These are phyloP conservation scores for Bugulina stolonifera DNA, from an alignment of 2,888 invertebrate species.

Conservation along the genomic window DNA sequence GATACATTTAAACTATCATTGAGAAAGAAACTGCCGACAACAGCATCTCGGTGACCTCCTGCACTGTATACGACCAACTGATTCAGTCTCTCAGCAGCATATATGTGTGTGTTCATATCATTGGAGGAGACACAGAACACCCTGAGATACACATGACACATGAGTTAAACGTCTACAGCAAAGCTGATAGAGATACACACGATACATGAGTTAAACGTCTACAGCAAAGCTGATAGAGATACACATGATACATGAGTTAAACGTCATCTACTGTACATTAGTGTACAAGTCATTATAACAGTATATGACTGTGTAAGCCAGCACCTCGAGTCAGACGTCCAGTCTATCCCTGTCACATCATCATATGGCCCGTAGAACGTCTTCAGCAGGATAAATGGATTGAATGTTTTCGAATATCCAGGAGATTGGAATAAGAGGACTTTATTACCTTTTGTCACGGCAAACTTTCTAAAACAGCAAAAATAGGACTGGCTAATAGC, in stretches of 20 bases:
- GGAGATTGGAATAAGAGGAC: conserved; percentile 75
- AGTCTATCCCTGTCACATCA: conserved; percentile 78
- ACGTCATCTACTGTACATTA: no score
- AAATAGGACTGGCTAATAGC: no score
- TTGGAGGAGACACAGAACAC: conserved; percentile 82
- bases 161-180: no score
- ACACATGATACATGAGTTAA: no score
- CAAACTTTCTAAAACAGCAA: conserved; percentile 62
- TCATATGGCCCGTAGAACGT: conserved; percentile 77
- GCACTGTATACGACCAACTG: conserved; percentile 73
- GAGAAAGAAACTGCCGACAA: conserved; percentile 84
- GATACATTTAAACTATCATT: conserved; percentile 71
- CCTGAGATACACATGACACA: no score
- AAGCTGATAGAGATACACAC: no score
- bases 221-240: no score
- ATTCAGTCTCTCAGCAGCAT: conserved; percentile 66
- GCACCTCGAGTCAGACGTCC: conserved; percentile 82
- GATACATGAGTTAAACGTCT: no score
- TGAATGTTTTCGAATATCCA: conserved; percentile 72
- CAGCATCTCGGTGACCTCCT: conserved; percentile 76
- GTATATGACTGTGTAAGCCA: no score
- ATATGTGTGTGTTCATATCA: conserved; percentile 78
- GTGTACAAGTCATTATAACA: no score
- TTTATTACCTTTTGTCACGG: conserved; percentile 77
- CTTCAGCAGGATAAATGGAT: conserved; percentile 77